These are phyloP conservation scores for Phalangium opilio DNA, from an alignment of 2,888 invertebrate species.

Conservation along the genomic window DNA sequence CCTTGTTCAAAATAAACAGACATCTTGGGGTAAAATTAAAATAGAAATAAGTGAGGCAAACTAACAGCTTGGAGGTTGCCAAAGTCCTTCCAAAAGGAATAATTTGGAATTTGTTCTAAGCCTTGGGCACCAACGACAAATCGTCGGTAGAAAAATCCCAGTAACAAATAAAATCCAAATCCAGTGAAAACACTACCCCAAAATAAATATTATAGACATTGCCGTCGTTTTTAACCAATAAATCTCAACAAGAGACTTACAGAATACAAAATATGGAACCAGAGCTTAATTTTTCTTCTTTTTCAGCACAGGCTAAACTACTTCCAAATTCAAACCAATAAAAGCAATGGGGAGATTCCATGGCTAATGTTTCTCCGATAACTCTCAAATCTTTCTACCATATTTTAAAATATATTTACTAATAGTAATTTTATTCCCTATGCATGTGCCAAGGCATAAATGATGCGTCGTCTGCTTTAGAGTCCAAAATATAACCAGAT, in stretches of 20 bases:
- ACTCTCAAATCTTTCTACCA: conserved; percentile 21
- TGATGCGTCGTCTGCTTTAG: too few species aligned
- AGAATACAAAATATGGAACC: conserved; percentile 30
- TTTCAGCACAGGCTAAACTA: conserved; percentile 9
- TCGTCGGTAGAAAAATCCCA: conserved; percentile 30
- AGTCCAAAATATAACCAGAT: too few species aligned
- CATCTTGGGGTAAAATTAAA: too few species aligned
- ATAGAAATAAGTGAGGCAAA: too few species aligned
- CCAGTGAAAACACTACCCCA: conserved; percentile 27
- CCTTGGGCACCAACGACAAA: conserved; percentile 31
- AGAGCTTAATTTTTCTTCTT: conserved; percentile 24
- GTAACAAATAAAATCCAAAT: conserved; percentile 26
- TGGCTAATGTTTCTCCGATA: conserved; percentile 25
- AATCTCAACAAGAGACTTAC: conserved; percentile 22
- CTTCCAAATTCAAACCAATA: conserved; percentile 29
- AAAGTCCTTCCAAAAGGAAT: conserved; percentile 32
- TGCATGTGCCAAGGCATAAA: too few species aligned
- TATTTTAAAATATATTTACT: too few species aligned
- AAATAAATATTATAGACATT: too few species aligned
- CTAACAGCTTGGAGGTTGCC: conserved; percentile 32
- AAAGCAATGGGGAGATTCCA: conserved; percentile 25
- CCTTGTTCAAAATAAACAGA: too few species aligned
- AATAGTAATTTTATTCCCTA: too few species aligned
- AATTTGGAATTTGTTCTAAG: conserved; percentile 32
- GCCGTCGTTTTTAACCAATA: too few species aligned